Conservation (phyloP, 2,888 invertebrate species). For the Sisyra terminalis region DNA sequence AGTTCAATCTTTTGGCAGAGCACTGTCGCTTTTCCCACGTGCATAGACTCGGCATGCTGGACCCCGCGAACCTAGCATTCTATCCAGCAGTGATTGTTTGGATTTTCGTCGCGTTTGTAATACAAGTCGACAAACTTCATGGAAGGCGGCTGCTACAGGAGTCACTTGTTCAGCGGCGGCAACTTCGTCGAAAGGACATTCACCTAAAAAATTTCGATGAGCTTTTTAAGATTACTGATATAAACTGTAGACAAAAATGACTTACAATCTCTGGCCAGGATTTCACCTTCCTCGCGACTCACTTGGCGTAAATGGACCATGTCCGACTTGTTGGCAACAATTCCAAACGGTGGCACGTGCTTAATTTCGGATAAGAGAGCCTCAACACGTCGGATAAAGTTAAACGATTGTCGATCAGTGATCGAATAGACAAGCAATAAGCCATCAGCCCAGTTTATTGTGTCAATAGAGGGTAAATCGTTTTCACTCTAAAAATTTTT, state of each 20-base stretch:
- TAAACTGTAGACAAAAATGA: not conserved
- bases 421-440: slow-evolving; percentile 79
- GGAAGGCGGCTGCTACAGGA: slow-evolving; percentile 72
- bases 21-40: slow-evolving; percentile 77
- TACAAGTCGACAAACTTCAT: slow-evolving; percentile 71
- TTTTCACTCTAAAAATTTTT: slow-evolving; percentile 40
- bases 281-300: slow-evolving; percentile 75
- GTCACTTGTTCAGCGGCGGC: slow-evolving; percentile 78
- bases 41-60: slow-evolving; percentile 55
- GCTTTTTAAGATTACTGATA: too few relatives aligned
- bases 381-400: slow-evolving; percentile 61
- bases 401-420: slow-evolving; percentile 71
- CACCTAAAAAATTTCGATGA: slow-evolving; percentile 25
- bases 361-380: slow-evolving; percentile 38
- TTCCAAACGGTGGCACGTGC: slow-evolving; percentile 59
- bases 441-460: slow-evolving; percentile 82
- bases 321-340: slow-evolving; percentile 83
- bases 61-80: slow-evolving; percentile 66
- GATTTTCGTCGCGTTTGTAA: slow-evolving; percentile 61
- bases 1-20: slow-evolving; percentile 61
- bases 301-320: slow-evolving; percentile 84
- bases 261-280: slow-evolving; percentile 20
- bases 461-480: slow-evolving; percentile 50
- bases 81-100: slow-evolving; percentile 67
- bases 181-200: slow-evolving; percentile 76